Evolutionary conservation across 2,888 invertebrate species (phyloP), one percentile per base, ranked within the genome.

Genomic region (Selenia dentaria): DNA sequence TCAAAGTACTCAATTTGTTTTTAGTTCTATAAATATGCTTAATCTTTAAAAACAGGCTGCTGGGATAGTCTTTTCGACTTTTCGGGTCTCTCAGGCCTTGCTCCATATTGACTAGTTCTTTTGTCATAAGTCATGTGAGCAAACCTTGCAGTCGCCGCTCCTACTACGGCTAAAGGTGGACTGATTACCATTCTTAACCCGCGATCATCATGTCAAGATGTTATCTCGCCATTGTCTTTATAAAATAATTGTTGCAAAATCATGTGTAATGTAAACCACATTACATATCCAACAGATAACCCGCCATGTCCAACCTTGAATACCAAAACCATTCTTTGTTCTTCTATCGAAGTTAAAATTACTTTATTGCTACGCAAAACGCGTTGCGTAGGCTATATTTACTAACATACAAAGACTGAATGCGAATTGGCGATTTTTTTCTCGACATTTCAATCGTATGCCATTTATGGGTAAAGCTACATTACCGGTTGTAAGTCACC

Each of bases 401-500:
- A 78, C 75, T 67, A 72, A 74, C 73, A 70, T 70, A 75, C 74
- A 70, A 58, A 62, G 45, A 52, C 42, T 70, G 77, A 76, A 79
- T 80, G 69, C 63, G 70, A 77, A 73, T 62, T 58, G 54, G 43
- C 37, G 53, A 61, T 70, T 79, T 80, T 63, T 57, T 51, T 51
- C 44, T 55, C 52, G 55, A 70, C 66, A 77, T 77, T 71, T 76
- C 68, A 78, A 82, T 80, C 74, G 70, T 59, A 65, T 52, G 52
- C 79, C 74, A 65, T 78, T 72, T 55, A 79, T 64, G 76, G 83
- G 39, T 64, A 73, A 78, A 73, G 70, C 71, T 53, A 55, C 64
- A 67, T 45, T 72, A 77, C 80, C 69, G 76, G 82, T 79, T 78
- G 59, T 74, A 70, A 72, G 76, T 78, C 86, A 84, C 79, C 83